phyloP scores from a whole-genome alignment of 2,797 vertebrate species.

The Tokudaia muenninki region DNA sequence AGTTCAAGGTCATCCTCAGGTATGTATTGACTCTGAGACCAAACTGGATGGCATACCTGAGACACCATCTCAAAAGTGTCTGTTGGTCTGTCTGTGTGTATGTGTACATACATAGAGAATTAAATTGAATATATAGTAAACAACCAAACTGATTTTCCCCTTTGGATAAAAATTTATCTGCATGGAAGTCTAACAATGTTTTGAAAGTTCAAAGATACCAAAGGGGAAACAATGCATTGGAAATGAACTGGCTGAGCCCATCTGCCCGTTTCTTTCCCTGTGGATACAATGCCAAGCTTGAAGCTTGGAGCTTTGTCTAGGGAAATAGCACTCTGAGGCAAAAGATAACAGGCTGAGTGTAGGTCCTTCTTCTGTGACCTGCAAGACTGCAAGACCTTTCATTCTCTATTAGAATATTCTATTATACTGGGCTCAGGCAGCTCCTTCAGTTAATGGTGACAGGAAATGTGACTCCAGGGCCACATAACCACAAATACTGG shows the following conservation, averaged over 20 bases:
- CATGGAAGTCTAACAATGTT: conserved; percentile 59
- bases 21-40: background rate
- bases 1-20: background rate
- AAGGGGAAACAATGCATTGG: conserved; percentile 72
- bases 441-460: conserved; percentile 78
- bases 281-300: conserved; percentile 59
- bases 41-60: background rate
- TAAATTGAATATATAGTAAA: conserved; percentile 27
- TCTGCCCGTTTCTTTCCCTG: conserved; percentile 73
- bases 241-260: conserved; percentile 44
- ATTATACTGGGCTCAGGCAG: conserved; percentile 72
- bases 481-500: conserved; percentile 72
- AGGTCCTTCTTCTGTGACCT: conserved; percentile 66
- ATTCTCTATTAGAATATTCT: conserved; percentile 78
- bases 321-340: conserved; percentile 70
- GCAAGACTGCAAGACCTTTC: conserved; percentile 69
- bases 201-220: conserved; percentile 46
- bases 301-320: conserved; percentile 44
- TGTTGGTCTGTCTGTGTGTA: background rate
- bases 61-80: background rate
- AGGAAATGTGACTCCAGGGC: conserved; percentile 76
- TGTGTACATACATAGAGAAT: background rate
- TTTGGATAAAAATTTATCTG: conserved; percentile 35
- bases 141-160: conserved; percentile 1
- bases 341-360: conserved; percentile 57